Percentiles rank a stretch among this genome's conserved stretches.
Evolutionary conservation across 1,140 invertebrate species (phyloP).

Genomic region (Orchesella cincta): DNA sequence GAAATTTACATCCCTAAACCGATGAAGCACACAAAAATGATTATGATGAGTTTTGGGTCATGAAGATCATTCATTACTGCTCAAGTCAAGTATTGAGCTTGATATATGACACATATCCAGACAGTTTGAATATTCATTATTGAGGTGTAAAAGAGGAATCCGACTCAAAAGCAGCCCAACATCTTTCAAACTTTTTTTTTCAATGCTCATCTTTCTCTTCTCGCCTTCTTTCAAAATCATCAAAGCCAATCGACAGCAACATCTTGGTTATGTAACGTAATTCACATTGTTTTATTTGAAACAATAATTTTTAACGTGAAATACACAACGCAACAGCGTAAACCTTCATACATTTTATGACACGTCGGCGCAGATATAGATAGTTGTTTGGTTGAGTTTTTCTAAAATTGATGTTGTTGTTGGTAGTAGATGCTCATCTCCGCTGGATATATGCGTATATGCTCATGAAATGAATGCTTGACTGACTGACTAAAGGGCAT

Average conservation of each 20-base stretch:
- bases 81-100: constrained; percentile 40
- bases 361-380: too few species aligned
- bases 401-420: background rate
- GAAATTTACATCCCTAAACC: background rate
- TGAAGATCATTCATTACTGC: background rate
- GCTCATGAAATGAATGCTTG: too few species aligned
- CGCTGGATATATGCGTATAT: too few species aligned
- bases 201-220: background rate
- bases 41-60: background rate
- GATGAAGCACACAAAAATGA: background rate
- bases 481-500: constrained; percentile 45
- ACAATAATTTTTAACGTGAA: background rate
- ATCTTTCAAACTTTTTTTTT: background rate
- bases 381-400: too few species aligned
- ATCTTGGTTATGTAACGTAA: background rate
- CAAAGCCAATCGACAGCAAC: too few species aligned
- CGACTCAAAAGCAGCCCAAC: too few species aligned
- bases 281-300: background rate
- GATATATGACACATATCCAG: constrained; percentile 39
- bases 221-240: too few species aligned
- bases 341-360: background rate
- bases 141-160: constrained; percentile 18
- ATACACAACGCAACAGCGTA: background rate
- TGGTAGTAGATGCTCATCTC: too few species aligned
- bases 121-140: constrained; percentile 24